phyloP scores from a whole-genome alignment of 2,888 invertebrate genomes.

The Cheilosia urbana region DNA sequence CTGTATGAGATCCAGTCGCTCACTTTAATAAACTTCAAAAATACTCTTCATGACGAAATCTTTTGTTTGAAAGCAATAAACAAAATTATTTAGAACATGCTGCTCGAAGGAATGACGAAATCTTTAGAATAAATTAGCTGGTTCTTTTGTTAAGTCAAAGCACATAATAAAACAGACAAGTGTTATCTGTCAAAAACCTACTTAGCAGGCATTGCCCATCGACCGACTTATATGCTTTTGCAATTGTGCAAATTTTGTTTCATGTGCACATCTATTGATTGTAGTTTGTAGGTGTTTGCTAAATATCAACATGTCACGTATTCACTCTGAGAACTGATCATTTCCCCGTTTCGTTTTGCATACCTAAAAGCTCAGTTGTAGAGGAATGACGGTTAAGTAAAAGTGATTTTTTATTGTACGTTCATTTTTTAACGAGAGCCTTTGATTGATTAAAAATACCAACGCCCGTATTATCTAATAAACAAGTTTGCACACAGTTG shows the following conservation, averaged over 20 bases:
- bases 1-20: neutral
- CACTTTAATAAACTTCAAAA: neutral
- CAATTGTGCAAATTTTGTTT: constrained; percentile 38
- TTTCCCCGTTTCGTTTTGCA: constrained; percentile 51
- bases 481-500: no score
- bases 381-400: constrained; percentile 8
- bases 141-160: neutral
- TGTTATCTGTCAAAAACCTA: constrained; percentile 11
- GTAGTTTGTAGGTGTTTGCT: constrained; percentile 36
- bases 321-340: constrained; percentile 27
- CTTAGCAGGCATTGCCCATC: constrained; percentile 22
- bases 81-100: neutral
- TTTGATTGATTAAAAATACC: constrained; percentile 39
- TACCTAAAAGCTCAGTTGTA: constrained; percentile 58
- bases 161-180: neutral
- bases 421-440: neutral
- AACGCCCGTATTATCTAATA: no score
- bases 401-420: neutral
- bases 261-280: constrained; percentile 3
- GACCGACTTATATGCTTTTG: constrained; percentile 18
- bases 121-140: neutral
- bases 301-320: constrained; percentile 51
- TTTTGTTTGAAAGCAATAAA: neutral
- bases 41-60: neutral
- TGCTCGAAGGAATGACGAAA: neutral